Percentiles rank a stretch among this genome's conserved stretches.
These are phyloP conservation scores for Ranitomeya variabilis DNA, from an alignment of 2,113 vertebrate genomes.

Conservation along the genomic window DNA sequence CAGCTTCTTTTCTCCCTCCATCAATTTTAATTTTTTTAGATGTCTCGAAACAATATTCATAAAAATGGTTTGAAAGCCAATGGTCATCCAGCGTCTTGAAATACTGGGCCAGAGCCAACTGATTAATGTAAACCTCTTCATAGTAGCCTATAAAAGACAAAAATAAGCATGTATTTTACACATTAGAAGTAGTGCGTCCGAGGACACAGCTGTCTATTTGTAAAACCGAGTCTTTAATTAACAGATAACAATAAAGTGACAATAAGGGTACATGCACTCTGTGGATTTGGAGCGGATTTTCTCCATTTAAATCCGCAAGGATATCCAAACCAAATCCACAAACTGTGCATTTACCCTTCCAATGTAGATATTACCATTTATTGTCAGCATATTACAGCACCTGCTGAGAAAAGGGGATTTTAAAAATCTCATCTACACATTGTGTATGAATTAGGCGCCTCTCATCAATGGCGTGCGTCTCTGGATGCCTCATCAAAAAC, in stretches of 20 bases:
- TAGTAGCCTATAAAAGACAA: slow-evolving; percentile 69
- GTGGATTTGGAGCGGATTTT: no score
- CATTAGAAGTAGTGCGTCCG: neutral
- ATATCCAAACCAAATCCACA: no score
- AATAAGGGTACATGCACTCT: no score
- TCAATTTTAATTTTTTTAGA: slow-evolving; percentile 72
- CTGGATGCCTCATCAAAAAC: no score
- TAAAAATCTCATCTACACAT: no score
- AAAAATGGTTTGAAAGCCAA: slow-evolving; percentile 81
- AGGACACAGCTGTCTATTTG: neutral
- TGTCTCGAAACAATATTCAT: slow-evolving; percentile 73
- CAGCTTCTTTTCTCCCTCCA: slow-evolving; percentile 75
- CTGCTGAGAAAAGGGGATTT: no score
- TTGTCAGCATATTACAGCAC: no score
- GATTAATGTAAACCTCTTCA: slow-evolving; percentile 75
- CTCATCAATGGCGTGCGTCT: no score
- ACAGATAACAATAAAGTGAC: neutral
- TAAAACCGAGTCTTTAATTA: neutral
- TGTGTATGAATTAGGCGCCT: no score
- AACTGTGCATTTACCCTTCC: no score
- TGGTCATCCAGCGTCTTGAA: slow-evolving; percentile 77
- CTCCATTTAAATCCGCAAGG: no score
- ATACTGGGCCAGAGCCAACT: slow-evolving; percentile 75
- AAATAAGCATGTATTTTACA: slow-evolving; percentile 3
- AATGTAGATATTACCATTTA: no score